These are phyloP conservation scores for Crotalus helleri DNA, from an alignment of 2,113 vertebrate genomes.

Conservation along the genomic window DNA sequence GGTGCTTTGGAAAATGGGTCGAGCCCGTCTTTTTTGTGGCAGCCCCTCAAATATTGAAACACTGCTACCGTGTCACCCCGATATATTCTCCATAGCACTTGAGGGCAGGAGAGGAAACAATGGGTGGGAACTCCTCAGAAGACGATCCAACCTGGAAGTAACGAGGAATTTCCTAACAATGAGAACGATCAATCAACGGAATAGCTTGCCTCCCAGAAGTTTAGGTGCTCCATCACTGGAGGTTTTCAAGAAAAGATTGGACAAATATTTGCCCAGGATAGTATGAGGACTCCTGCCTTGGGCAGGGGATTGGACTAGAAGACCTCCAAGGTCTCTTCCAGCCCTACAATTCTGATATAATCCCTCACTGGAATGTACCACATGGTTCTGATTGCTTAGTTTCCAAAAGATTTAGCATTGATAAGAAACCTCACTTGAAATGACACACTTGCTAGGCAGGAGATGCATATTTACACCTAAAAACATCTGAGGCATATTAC, in stretches of 20 bases:
- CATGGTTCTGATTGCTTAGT: neutral
- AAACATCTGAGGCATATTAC: slow-evolving; percentile 32
- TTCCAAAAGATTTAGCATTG: neutral
- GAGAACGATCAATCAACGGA: no score
- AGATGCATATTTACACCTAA: slow-evolving; percentile 1
- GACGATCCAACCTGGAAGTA: neutral
- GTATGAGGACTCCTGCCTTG: no score
- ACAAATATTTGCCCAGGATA: neutral
- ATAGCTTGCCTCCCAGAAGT: neutral
- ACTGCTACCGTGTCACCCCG: no score
- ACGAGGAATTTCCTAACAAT: neutral
- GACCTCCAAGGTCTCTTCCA: neutral
- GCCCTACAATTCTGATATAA: neutral
- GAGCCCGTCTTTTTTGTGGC: no score
- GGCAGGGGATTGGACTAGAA: neutral
- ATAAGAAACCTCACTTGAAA: neutral
- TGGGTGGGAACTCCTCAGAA: no score
- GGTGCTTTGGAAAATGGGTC: no score
- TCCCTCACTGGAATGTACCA: neutral
- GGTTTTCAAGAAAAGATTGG: neutral
- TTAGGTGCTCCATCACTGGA: neutral
- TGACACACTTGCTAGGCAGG: neutral
- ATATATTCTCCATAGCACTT: no score
- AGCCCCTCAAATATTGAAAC: no score
- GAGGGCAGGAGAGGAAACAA: no score